Conservation (phyloP, 2,888 invertebrate species). For the Zhuqinia jingwanae region DNA sequence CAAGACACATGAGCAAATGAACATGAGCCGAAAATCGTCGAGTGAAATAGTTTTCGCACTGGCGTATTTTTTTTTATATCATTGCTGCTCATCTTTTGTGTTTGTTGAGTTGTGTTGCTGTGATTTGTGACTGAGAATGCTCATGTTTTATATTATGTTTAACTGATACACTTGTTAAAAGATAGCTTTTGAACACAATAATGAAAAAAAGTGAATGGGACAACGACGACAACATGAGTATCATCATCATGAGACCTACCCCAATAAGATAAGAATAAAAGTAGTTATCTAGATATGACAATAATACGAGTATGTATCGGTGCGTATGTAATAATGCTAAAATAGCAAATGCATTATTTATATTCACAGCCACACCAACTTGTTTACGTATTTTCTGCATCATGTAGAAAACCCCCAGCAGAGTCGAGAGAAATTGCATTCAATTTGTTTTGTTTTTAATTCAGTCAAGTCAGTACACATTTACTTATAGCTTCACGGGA, state of each 20-base stretch:
- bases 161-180: conserved; percentile 6
- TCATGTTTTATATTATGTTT: conserved; percentile 15
- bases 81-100: conserved; percentile 15
- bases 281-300: conserved; percentile 41
- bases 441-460: background rate
- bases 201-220: conserved; percentile 58
- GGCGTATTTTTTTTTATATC: conserved; percentile 18
- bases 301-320: background rate
- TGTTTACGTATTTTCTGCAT: background rate
- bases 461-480: background rate
- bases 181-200: background rate
- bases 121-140: background rate
- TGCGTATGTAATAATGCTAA: too few relatives aligned
- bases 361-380: too few relatives aligned
- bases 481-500: background rate
- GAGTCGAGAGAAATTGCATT: background rate
- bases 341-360: too few relatives aligned
- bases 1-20: background rate
- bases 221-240: conserved; percentile 3
- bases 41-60: conserved; percentile 19
- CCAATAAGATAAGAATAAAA: conserved; percentile 58
- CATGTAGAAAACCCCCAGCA: background rate
- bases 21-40: too few relatives aligned
- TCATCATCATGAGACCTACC: conserved; percentile 53
- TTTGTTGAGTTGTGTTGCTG: too few relatives aligned